These are phyloP conservation scores for Lacerta agilis DNA, from an alignment of 2,797 vertebrate genomes.

Conservation along the genomic window DNA sequence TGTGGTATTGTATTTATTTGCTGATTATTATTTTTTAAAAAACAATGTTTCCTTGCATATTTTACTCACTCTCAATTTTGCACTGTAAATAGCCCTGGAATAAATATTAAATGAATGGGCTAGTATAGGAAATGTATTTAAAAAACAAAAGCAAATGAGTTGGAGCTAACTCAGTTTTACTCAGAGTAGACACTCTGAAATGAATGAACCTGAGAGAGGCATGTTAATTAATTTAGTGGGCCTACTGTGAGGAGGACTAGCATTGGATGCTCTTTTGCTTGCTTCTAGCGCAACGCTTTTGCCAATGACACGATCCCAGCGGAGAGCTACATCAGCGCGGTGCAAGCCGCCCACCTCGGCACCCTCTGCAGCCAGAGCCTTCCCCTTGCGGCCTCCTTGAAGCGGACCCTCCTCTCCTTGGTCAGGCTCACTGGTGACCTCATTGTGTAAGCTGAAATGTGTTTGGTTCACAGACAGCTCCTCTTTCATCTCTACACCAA, in stretches of 20 bases:
- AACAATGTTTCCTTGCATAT: neutral
- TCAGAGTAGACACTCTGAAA: too few relatives aligned
- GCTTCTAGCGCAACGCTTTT: conserved; percentile 92
- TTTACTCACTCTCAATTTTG: neutral
- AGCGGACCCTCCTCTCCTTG: conserved; percentile 94
- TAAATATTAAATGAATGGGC: neutral
- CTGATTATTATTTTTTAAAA: neutral
- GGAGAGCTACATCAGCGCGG: conserved; percentile 97
- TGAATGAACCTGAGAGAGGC: too few relatives aligned
- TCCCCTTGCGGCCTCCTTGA: conserved; percentile 92
- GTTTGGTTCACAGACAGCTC: fast-evolving
- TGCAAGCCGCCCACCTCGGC: conserved; percentile 95
- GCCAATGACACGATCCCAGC: conserved; percentile 97
- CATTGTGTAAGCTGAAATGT: conserved; percentile 87
- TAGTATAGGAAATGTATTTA: neutral
- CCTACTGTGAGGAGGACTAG: neutral
- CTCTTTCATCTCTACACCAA: neutral
- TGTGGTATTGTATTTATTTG: neutral
- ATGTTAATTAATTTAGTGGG: too few relatives aligned
- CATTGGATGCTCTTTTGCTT: neutral
- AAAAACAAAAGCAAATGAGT: neutral
- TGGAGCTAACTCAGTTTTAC: too few relatives aligned
- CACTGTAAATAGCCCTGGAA: neutral
- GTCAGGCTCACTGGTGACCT: conserved; percentile 95
- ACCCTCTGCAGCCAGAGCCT: conserved; percentile 94